Conservation (phyloP, 2,888 invertebrate genomes). For the Cephus spinipes region DNA sequence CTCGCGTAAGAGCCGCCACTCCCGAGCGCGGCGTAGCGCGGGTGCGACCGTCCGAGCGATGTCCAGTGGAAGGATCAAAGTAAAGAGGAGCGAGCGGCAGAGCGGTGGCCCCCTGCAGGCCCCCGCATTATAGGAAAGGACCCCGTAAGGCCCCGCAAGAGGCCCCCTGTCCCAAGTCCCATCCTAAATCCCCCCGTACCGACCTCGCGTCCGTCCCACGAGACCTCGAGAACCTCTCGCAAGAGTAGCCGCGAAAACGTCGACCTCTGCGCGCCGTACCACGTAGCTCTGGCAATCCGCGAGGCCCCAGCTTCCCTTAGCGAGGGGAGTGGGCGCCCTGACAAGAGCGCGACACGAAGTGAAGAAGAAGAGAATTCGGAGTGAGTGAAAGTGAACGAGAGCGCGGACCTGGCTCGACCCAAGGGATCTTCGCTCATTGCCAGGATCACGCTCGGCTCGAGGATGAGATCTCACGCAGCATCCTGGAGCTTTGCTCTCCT, state of each 20-base stretch:
- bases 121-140: constrained; percentile 67
- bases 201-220: neutral
- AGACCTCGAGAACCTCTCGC: neutral
- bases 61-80: constrained; percentile 68
- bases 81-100: constrained; percentile 70
- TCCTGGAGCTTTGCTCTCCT: constrained; percentile 69
- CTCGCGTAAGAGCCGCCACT: constrained; percentile 66
- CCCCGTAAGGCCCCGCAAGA: constrained; percentile 39
- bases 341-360: neutral
- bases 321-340: constrained; percentile 23
- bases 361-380: constrained; percentile 16
- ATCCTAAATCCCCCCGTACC: constrained; percentile 17
- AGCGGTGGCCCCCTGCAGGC: constrained; percentile 71
- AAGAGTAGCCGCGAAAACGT: constrained; percentile 32
- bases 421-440: constrained; percentile 7
- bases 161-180: constrained; percentile 25
- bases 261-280: constrained; percentile 39
- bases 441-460: constrained; percentile 11
- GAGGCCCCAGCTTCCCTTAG: constrained; percentile 23
- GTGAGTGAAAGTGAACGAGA: constrained; percentile 2
- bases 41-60: constrained; percentile 66
- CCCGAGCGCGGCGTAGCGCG: constrained; percentile 67
- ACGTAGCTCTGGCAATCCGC: constrained; percentile 32
- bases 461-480: constrained; percentile 54
- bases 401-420: no score